Base-by-base conservation (phyloP, 2,888 invertebrate species). In the Pherbina coryleti region DNA sequence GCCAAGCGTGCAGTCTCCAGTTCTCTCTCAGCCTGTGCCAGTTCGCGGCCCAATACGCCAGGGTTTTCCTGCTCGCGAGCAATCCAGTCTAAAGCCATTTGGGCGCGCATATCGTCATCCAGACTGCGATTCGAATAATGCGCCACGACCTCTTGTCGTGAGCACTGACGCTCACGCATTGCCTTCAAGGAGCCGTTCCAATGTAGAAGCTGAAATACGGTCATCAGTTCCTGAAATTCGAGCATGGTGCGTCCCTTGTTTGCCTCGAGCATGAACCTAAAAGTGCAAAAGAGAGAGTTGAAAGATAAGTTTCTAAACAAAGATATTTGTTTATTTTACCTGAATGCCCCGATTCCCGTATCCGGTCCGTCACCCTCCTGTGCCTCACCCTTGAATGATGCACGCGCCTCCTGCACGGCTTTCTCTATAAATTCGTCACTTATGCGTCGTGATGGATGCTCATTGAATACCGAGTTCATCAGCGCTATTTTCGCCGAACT, bases 131-230 rank as follows among this genome's bases (percentile, higher is more conserved):
- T 95, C 28, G 97, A 97, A 90, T 98, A 98, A 90, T 98, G 97
- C 67, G 97, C 96, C 25, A 97, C 96, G 57, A 95, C 95, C 89
- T 97, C 97, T 89, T 97, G 97, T 83, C 97, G 92, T 79, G 97
- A 97, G 90, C 98, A 98, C 89, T 97, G 97, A 64, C 97, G 92
- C 90, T 98, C 97, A 67, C 97, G 92, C 97, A 98, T 97, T 64
- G 97, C 97, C 84, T 97, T 96, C 84, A 98, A 90, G 82, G 96
- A 97, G n/a, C 98, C 98, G 89, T 98, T 98, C 98, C 98, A 98
- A 90, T 98, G 98, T 74, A 98, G 92, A 82, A 98, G 91, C 91
- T 98, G 97, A 91, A 98, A 98, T 69, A 98, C 97, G n/a, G 97
- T 98, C 98, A 98, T 98, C 85, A 98, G 91, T 89, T 98, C 97